Conservation (phyloP, 2,797 vertebrate genomes). For the Hoplostethus mediterraneus region DNA sequence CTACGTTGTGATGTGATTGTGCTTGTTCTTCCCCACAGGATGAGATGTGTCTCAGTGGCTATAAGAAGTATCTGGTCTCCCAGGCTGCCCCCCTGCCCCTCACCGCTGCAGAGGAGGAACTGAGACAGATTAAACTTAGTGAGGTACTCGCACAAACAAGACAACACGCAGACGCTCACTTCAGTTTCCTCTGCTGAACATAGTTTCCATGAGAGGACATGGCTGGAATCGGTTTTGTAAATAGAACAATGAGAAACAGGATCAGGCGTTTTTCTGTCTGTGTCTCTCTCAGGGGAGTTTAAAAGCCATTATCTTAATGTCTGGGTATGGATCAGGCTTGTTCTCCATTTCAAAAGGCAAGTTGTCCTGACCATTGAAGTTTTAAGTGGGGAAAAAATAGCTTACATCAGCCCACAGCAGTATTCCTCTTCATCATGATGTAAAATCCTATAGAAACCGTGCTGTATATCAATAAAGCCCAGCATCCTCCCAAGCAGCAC, state of each 20-base stretch:
- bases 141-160: constrained; percentile 83
- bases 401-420: constrained; percentile 19
- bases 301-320: too few relatives aligned
- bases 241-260: too few relatives aligned
- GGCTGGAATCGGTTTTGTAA: background rate
- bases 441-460: constrained; percentile 29
- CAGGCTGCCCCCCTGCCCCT: constrained; percentile 92
- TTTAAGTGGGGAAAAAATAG: background rate
- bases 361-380: constrained; percentile 2
- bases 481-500: constrained; percentile 55
- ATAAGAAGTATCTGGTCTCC: constrained; percentile 90
- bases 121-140: constrained; percentile 93
- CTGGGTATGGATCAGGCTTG: background rate
- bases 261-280: too few relatives aligned
- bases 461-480: constrained; percentile 51
- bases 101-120: constrained; percentile 96
- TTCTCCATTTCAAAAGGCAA: constrained; percentile 36
- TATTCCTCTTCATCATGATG: constrained; percentile 18
- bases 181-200: background rate
- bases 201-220: background rate
- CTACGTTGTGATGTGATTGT: constrained; percentile 19
- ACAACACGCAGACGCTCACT: background rate
- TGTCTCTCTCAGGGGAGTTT: too few relatives aligned
- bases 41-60: constrained; percentile 92
- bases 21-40: constrained; percentile 84